Conservation (phyloP, 2,113 vertebrate genomes). For the Jacana jacana region DNA sequence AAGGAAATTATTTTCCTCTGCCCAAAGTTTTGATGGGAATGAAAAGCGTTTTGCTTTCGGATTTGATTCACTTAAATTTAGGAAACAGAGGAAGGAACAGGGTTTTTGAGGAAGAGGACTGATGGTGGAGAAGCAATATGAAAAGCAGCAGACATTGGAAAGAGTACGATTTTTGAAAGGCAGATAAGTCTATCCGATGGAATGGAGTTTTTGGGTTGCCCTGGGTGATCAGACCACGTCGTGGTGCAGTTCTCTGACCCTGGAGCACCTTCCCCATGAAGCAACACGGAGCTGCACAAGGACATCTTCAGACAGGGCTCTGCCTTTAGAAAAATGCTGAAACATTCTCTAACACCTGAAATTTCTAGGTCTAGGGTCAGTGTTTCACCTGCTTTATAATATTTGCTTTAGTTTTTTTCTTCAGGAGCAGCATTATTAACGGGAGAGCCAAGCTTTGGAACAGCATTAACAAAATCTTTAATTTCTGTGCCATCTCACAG, state of each 20-base stretch:
- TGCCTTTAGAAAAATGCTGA: neutral
- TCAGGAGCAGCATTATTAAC: neutral
- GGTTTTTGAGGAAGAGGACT: neutral
- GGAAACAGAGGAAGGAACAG: neutral
- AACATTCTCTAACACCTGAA: neutral
- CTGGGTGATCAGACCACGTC: neutral
- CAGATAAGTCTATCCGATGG: rapidly evolving
- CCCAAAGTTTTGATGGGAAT: neutral
- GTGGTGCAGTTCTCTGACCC: neutral
- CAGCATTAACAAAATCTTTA: neutral
- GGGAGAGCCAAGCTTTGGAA: neutral
- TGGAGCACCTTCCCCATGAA: neutral
- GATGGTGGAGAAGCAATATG: neutral
- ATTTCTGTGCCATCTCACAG: neutral
- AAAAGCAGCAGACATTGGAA: neutral
- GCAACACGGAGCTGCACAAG: neutral
- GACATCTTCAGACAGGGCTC: neutral
- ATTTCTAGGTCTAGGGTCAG: neutral
- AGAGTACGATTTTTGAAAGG: neutral
- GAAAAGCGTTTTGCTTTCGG: neutral
- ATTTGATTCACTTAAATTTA: neutral
- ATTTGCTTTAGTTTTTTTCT: neutral
- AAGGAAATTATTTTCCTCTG: constrained; percentile 7
- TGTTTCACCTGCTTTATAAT: neutral
- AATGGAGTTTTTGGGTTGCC: neutral